Evolutionary conservation across 2,888 invertebrate genomes (phyloP).

Genomic region (Cerceris ruficornis): DNA sequence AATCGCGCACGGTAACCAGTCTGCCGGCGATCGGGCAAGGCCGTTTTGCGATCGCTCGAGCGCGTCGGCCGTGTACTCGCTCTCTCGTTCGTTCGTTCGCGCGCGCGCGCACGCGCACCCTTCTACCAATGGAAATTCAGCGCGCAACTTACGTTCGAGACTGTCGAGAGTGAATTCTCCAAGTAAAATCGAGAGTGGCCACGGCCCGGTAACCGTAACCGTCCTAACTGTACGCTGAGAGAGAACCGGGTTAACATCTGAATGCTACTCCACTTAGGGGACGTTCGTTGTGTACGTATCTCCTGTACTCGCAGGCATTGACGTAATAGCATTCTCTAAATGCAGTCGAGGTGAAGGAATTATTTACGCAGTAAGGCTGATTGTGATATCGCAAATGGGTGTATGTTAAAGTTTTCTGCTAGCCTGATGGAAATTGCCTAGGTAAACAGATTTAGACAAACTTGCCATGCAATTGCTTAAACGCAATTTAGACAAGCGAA

Average conservation of each 20-base stretch:
- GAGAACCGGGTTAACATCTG: neutral
- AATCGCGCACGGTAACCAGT: constrained; percentile 52
- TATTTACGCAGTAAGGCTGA: no score
- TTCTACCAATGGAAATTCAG: constrained; percentile 65
- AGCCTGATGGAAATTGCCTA: no score
- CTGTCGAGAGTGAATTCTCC: constrained; percentile 70
- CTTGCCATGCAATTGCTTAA: no score
- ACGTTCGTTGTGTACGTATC: neutral
- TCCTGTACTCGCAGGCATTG: no score
- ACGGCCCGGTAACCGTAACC: constrained; percentile 59
- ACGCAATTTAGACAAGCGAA: no score
- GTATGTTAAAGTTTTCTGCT: no score
- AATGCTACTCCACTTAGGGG: neutral
- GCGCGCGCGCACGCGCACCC: no score
- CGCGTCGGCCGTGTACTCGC: constrained; percentile 58
- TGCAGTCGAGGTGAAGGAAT: no score
- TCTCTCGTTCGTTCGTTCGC: no score
- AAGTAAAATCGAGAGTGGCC: constrained; percentile 74
- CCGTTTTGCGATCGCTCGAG: constrained; percentile 70
- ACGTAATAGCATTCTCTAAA: no score
- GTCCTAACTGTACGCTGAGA: constrained; percentile 53
- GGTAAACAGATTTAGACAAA: no score
- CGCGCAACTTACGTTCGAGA: constrained; percentile 51
- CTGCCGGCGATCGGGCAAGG: constrained; percentile 63
- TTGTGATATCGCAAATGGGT: no score